Percentiles rank a stretch among this genome's conserved stretches.
Evolutionary conservation across 2,797 vertebrate species (phyloP).

Genomic region (Lepilemur ruficaudatus): DNA sequence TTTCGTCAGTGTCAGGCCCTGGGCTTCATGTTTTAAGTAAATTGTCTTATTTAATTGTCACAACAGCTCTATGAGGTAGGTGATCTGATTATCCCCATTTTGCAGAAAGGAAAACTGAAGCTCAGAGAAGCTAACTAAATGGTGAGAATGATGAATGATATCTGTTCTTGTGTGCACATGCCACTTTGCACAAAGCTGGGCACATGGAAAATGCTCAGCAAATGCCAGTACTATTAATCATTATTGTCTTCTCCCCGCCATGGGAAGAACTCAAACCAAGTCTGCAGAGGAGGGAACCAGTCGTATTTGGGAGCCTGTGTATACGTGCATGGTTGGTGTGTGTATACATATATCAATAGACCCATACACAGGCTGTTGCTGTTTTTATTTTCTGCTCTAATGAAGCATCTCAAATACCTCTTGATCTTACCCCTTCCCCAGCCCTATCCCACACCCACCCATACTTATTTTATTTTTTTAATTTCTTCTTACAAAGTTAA

Average conservation of each 20-base stretch:
- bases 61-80: accelerated
- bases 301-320: background rate
- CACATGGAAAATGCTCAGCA: background rate
- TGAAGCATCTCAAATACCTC: conserved; percentile 68
- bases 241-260: conserved; percentile 62
- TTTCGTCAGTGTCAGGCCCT: background rate
- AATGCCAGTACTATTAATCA: background rate
- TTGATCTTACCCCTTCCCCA: conserved; percentile 47
- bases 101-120: background rate
- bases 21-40: background rate
- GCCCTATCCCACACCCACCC: conserved; percentile 22
- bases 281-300: conserved; percentile 47
- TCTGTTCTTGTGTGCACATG: accelerated
- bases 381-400: conserved; percentile 78
- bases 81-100: background rate
- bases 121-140: background rate
- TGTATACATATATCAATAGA: background rate
- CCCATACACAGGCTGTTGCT: conserved; percentile 31
- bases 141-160: background rate
- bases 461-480: conserved; percentile 61
- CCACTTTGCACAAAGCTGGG: background rate
- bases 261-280: conserved; percentile 55
- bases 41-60: background rate
- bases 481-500: conserved; percentile 72
- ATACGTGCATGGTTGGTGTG: background rate